Evolutionary conservation across 2,113 vertebrate species (phyloP), one percentile per base, ranked within the genome.

Genomic region (Camarhynchus parvulus): DNA sequence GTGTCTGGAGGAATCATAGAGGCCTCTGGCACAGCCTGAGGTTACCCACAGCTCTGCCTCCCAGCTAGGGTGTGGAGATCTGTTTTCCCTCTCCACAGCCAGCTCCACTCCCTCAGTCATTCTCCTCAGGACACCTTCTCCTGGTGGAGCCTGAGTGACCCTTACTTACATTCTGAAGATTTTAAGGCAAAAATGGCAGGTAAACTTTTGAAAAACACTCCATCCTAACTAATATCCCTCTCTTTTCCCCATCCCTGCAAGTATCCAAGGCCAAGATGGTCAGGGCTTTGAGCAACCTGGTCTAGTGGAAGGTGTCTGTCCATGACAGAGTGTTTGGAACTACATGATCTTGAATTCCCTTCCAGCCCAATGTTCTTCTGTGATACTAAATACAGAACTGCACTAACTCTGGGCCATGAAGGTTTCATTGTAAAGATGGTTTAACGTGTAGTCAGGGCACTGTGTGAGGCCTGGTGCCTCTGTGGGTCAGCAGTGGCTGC

Each of bases 401-500:
- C 23, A 6, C 35, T n/a, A 42, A 52, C 21, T 73, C 37, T 47
- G 20, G 15, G 15, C 23, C 59, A 1, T 1, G 8, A 55, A 64
- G 30, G 4, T 50, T 87, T 69, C 13, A 2, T 23, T 68, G 35
- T 28, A 42, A 56, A 31, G 39, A 11, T 1, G 1, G 10, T 33
- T 72, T 37, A 22, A 50, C 7, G 53, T 0, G 20, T 15, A 8
- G 2, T 53, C 39, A 68, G 59, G 30, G 37, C 0, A 2, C 50
- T 27, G 13, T 33, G 31, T 44, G 59, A 47, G 41, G 12, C 8
- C 37, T 7, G 2, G 30, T 22, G 44, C 21, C 31, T 73, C 25
- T 41, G 13, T 24, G 46, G 18, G 10, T 42, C 5, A 0, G 15
- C 0, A 0, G 11, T 33, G 8, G 12, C n/a, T 85, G 27, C 31